These are phyloP conservation scores for Neotragus pygmaeus DNA, from an alignment of 2,113 vertebrate genomes.

Conservation along the genomic window DNA sequence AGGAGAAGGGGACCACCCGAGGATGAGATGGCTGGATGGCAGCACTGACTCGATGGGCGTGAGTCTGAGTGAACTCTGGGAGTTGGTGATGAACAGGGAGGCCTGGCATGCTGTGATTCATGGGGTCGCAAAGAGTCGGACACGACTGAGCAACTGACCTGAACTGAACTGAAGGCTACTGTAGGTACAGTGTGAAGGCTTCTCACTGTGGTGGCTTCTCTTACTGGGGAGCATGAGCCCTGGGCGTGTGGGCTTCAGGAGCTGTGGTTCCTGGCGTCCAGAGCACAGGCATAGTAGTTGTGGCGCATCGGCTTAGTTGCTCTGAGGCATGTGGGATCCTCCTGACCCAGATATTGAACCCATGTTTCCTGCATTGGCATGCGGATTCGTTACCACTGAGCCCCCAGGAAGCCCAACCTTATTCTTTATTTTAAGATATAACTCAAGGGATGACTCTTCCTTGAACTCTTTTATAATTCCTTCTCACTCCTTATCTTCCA, in stretches of 20 bases:
- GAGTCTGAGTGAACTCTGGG: too few species aligned
- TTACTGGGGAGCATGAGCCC: background rate
- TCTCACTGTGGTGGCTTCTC: background rate
- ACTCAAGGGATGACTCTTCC: background rate
- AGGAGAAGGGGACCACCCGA: too few species aligned
- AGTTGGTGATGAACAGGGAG: too few species aligned
- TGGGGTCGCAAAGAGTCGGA: too few species aligned
- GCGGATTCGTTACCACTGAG: background rate
- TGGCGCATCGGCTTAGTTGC: background rate
- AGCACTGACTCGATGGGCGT: too few species aligned
- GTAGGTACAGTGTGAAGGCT: background rate
- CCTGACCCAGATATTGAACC: background rate
- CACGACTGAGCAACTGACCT: too few species aligned
- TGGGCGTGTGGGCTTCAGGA: background rate
- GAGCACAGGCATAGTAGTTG: background rate
- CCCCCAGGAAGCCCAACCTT: background rate
- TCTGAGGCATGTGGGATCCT: background rate
- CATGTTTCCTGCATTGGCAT: background rate
- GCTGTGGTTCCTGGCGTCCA: background rate
- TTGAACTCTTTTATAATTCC: background rate
- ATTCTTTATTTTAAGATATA: background rate
- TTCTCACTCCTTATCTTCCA: background rate
- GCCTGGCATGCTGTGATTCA: too few species aligned
- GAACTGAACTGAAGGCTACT: background rate
- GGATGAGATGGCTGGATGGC: too few species aligned